These are phyloP conservation scores for Dendropsophus ebraccatus DNA, from an alignment of 2,113 vertebrate species.

Conservation along the genomic window DNA sequence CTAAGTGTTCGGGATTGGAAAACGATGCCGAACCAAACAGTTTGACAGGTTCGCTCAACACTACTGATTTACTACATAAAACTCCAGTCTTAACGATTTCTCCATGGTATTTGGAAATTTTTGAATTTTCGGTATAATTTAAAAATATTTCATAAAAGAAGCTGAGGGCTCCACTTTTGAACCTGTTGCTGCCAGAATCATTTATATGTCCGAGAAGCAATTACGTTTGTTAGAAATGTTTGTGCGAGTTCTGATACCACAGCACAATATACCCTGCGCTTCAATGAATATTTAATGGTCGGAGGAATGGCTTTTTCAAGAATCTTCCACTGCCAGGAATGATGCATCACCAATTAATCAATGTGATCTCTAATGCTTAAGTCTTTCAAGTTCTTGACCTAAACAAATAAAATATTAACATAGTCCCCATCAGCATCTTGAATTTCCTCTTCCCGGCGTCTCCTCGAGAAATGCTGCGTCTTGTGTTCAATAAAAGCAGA, in stretches of 20 bases:
- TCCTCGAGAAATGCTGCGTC: slow-evolving; percentile 7
- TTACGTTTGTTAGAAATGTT: neutral
- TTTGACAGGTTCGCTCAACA: no score
- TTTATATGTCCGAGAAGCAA: neutral
- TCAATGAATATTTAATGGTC: slow-evolving; percentile 13
- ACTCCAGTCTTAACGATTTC: no score
- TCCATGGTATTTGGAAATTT: no score
- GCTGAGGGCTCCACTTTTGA: no score
- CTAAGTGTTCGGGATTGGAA: no score
- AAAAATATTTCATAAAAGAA: neutral
- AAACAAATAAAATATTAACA: slow-evolving; percentile 35
- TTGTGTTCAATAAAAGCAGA: neutral
- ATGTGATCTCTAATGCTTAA: slow-evolving; percentile 43
- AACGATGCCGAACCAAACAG: no score
- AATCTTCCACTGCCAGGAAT: slow-evolving; percentile 32
- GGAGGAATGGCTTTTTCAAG: slow-evolving; percentile 20
- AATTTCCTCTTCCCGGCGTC: neutral
- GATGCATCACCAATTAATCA: slow-evolving; percentile 38
- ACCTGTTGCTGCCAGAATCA: neutral
- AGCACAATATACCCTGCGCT: neutral
- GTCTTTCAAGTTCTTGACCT: slow-evolving; percentile 40
- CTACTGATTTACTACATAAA: no score
- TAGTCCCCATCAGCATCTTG: neutral
- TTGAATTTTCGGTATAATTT: neutral
- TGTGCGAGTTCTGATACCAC: neutral